These are phyloP conservation scores for Sycophila sp. DNA, from an alignment of 1,140 invertebrate species.

Conservation along the genomic window DNA sequence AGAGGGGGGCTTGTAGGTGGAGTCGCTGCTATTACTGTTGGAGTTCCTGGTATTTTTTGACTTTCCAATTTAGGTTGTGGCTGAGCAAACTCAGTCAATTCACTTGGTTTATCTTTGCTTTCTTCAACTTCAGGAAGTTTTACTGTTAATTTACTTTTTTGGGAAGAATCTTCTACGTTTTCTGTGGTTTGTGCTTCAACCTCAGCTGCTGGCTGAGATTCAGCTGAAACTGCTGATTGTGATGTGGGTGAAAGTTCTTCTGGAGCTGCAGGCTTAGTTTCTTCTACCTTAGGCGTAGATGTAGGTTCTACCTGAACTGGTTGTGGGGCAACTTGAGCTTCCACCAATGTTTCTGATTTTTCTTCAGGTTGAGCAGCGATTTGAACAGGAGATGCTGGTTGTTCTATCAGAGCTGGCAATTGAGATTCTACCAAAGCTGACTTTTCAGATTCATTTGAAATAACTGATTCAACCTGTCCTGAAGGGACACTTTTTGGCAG, in stretches of 20 bases:
- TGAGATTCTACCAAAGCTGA: not conserved
- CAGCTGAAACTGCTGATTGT: not conserved
- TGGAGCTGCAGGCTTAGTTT: too few relatives aligned
- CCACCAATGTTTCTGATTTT: not conserved
- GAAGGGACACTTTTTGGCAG: too few relatives aligned
- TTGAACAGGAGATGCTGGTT: not conserved
- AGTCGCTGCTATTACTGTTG: slow-evolving; percentile 53
- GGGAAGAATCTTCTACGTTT: not conserved
- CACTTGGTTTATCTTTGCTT: not conserved
- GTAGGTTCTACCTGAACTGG: too few relatives aligned
- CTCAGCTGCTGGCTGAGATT: too few relatives aligned
- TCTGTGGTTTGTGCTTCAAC: not conserved
- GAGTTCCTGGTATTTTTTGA: slow-evolving; percentile 49
- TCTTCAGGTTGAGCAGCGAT: not conserved
- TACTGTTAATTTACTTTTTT: slow-evolving; percentile 1
- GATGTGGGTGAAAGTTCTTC: not conserved
- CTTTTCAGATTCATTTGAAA: too few relatives aligned
- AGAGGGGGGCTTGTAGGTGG: slow-evolving; percentile 55
- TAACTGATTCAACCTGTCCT: too few relatives aligned
- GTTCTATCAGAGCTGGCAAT: too few relatives aligned
- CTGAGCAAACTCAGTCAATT: not conserved
- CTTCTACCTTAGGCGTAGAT: too few relatives aligned
- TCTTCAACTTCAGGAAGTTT: not conserved
- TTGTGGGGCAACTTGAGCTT: too few relatives aligned
- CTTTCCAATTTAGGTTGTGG: slow-evolving; percentile 41